Evolutionary conservation across 2,113 vertebrate species (phyloP), one percentile per base, ranked within the genome.

Genomic region (Antigone vipio): DNA sequence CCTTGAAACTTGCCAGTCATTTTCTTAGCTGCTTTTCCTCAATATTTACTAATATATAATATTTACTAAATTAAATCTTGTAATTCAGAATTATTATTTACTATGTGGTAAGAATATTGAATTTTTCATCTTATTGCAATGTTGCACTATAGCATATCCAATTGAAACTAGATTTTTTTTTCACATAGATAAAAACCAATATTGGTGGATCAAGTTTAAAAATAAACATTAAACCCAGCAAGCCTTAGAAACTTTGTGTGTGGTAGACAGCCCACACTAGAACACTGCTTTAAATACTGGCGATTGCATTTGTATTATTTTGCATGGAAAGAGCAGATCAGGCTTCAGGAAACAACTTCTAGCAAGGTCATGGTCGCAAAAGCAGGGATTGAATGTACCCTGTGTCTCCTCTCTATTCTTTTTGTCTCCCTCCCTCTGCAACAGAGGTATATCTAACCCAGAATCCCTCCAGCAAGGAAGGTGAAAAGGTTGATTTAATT

Each of bases 231-330:
- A 62, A 50, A 59, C 11, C 21, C 52, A 89, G 30, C 24, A 85
- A 89, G 47, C 34, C 42, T 58, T 45, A 20, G 27, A 67, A 68
- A 24, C 6, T 40, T 59, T 9, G 80, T 30, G 29, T 63, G 16
- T 50, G 56, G 29, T 5, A n/a, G 29, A 29, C 5, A 50, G 22
- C 40, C 11, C 0, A 1, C n/a, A 10, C 17, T 19, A 11, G 16
- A 47, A 38, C 35, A 11, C 26, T 71, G 21, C 30, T 92, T 50
- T 62, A 66, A 53, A 63, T 45, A 56, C 35, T 11, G 29, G 55
- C 3, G 8, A 50, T 5, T 24, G 18, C 45, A 45, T 80, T 82
- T 73, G 38, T 13, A 11, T 49, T 50, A 59, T 55, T 93, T 92
- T 93, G 32, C 30, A 44, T 42, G 47, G 42, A 24, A 81, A 84